Percentiles rank a stretch among this genome's conserved stretches.
Evolutionary conservation across 2,797 vertebrate genomes (phyloP).

Genomic region (Craterocephalus amniculus): DNA sequence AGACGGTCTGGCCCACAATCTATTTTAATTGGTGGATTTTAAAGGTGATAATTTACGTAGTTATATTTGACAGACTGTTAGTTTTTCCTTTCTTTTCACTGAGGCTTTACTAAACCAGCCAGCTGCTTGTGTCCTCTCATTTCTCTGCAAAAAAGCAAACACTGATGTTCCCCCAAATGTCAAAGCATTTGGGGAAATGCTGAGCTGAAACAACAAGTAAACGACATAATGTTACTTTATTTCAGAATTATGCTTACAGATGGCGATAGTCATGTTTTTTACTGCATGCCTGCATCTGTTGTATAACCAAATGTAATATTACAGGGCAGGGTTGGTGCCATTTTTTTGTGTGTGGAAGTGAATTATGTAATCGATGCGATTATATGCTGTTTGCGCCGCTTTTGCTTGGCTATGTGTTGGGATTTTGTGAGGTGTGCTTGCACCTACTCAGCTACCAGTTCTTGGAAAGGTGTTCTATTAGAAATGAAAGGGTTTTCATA

Average conservation of each 20-base stretch:
- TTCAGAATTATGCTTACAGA: background rate
- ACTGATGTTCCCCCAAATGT: background rate
- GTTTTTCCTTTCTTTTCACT: background rate
- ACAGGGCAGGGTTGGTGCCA: background rate
- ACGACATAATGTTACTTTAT: background rate
- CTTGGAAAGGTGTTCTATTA: constrained; percentile 11
- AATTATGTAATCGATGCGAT: constrained; percentile 19
- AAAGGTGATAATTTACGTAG: background rate
- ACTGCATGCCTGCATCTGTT: background rate
- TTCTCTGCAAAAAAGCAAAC: background rate
- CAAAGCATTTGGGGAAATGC: background rate
- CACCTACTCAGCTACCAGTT: constrained; percentile 30
- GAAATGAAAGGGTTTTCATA: constrained; percentile 19
- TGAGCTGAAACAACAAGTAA: background rate
- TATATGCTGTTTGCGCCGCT: background rate
- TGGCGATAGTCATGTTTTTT: background rate
- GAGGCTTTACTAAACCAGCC: background rate
- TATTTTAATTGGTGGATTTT: background rate
- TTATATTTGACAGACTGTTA: background rate
- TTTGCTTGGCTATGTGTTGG: background rate
- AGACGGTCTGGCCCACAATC: background rate
- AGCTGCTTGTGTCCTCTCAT: background rate
- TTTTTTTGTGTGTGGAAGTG: constrained; percentile 14
- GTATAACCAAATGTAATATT: constrained; percentile 8
- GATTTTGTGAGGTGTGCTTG: constrained; percentile 23